Conservation (phyloP, 2,113 vertebrate genomes). For the Sterrhoptilus dennistouni region DNA sequence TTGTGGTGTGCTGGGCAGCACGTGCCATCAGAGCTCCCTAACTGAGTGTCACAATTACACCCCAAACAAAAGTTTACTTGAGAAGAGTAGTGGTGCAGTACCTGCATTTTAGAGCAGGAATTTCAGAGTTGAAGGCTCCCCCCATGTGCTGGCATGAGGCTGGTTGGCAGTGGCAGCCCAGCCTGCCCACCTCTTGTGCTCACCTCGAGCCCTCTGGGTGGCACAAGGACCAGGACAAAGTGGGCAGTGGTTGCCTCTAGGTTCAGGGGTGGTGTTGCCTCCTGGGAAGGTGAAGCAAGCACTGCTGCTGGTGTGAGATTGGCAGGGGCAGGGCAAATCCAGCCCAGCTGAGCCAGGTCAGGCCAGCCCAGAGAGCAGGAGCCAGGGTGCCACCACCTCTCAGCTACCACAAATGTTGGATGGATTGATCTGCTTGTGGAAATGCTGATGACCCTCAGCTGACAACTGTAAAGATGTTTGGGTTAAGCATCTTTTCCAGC, state of each 20-base stretch:
- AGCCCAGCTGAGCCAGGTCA: neutral
- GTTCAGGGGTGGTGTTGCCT: fast-evolving
- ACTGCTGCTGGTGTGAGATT: neutral
- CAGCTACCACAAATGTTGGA: neutral
- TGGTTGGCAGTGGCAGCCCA: fast-evolving
- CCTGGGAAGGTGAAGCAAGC: neutral
- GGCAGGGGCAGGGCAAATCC: neutral
- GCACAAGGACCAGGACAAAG: neutral
- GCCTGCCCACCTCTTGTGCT: neutral
- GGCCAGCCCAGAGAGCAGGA: neutral
- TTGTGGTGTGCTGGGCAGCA: fast-evolving
- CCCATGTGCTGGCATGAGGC: too few relatives aligned
- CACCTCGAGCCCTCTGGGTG: fast-evolving
- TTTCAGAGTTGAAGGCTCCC: neutral
- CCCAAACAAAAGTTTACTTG: neutral
- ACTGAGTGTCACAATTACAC: neutral
- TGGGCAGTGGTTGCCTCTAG: neutral
- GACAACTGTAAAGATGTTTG: neutral
- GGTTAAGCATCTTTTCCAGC: too few relatives aligned
- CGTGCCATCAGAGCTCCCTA: fast-evolving
- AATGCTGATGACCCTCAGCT: neutral
- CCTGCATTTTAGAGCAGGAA: neutral
- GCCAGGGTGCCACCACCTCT: neutral
- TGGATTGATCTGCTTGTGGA: neutral
- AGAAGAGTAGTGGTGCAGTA: neutral